Base-by-base conservation (phyloP, 2,888 invertebrate species). In the Cynaeus angustus region DNA sequence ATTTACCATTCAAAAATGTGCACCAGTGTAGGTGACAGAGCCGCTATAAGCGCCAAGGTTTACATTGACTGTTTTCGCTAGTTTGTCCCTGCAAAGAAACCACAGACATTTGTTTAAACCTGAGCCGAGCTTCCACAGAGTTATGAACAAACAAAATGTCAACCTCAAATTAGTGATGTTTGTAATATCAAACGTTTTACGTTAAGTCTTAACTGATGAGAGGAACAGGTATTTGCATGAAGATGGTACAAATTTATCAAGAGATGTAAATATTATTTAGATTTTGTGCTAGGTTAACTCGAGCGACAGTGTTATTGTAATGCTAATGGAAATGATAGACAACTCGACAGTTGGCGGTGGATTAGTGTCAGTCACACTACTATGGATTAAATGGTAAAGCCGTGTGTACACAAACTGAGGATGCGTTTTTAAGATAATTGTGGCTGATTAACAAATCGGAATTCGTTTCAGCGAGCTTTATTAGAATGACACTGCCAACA, bases 251-350 rank as follows among this genome's bases (percentile, higher is more conserved):
- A 13, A 41, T 41, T 41, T 12, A 12, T 33, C 33, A 33, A 33
- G 9, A 33, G 12, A 41, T 41, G 41, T 10, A 41, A 41, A 41
- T 41, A 41, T 41, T 41, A 41, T 41, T 41, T 41, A 33, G 1
- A 13, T 41, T 41, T 41, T 12, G 41, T 41, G 12, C 41, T 41
- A 10, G n/a, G 41, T 41, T 13, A 33, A 13, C 41, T n/a, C 41
- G 2, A 33, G 10, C 41, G 41, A 10, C 12, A 12, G 7, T 41
- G 41, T 41, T 41, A 41, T 41, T 41, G 41, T 46, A 46, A 14
- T 46, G 21, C 16, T 46, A 9, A 46, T 46, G 46, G 14, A 13
- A 46, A 46, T 46, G 46, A 41, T 41, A 41, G 41, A 46, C 46
- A 43, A 46, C 13, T 12, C 12, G 43, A 10, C 46, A 46, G 46